phyloP scores from a whole-genome alignment of 2,888 invertebrate genomes.

The Synergus umbraculus region DNA sequence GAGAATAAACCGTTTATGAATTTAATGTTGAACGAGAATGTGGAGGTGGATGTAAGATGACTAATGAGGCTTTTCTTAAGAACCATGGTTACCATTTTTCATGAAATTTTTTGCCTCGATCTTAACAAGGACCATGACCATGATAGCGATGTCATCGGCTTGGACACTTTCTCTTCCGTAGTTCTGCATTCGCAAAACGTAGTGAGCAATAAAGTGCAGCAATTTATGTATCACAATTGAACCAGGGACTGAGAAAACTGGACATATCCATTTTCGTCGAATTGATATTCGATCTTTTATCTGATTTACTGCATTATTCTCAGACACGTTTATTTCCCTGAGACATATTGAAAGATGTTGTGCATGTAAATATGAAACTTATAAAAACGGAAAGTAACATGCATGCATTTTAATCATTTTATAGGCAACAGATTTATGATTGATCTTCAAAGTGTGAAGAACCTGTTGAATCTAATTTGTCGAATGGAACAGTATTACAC shows the following conservation, averaged over 20 bases:
- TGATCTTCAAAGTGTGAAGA: background rate
- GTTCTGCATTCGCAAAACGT: conserved; percentile 43
- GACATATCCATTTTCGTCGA: conserved; percentile 38
- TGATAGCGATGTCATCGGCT: conserved; percentile 66
- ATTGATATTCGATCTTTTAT: conserved; percentile 39
- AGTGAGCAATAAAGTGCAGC: conserved; percentile 31
- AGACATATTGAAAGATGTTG: conserved; percentile 18
- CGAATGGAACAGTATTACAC: background rate
- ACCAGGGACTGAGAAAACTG: conserved; percentile 32
- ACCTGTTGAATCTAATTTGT: background rate
- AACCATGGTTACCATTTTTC: conserved; percentile 37
- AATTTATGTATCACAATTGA: conserved; percentile 37
- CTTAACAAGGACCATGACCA: conserved; percentile 66
- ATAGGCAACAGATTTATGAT: background rate
- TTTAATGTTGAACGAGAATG: background rate
- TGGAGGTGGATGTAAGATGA: background rate
- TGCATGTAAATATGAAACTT: conserved; percentile 11
- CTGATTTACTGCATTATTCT: conserved; percentile 31
- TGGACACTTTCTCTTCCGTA: conserved; percentile 70
- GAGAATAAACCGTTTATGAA: background rate
- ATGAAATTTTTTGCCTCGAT: conserved; percentile 55
- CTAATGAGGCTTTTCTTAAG: background rate
- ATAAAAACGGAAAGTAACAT: background rate
- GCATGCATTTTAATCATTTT: background rate
- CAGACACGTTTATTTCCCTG: background rate